A percentile compares a stretch with the other conserved stretches of the same genome.
phyloP scores from a whole-genome alignment of 2,888 invertebrate genomes.

The Coelopa pilipes region DNA sequence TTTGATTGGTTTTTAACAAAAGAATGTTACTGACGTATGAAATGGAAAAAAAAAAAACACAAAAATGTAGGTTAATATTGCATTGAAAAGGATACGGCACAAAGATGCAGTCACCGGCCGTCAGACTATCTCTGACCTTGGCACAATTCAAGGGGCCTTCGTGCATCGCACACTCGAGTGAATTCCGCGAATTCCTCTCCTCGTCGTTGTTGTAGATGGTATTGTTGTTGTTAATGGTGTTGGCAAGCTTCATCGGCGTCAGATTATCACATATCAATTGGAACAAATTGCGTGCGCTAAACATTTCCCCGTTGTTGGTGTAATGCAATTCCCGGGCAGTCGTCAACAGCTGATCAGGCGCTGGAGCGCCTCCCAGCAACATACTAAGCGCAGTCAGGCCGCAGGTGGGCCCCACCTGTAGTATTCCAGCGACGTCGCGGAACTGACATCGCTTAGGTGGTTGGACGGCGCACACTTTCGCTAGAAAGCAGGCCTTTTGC shows the following conservation, averaged over 20 bases:
- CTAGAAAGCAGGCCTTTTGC: conserved; percentile 71
- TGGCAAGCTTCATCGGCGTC: conserved; percentile 26
- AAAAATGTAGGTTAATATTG: not conserved
- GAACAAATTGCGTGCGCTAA: conserved; percentile 79
- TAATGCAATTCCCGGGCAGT: conserved; percentile 74
- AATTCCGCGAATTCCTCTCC: conserved; percentile 9
- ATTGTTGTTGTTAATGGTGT: not conserved
- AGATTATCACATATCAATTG: conserved; percentile 60
- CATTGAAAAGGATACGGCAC: conserved; percentile 70
- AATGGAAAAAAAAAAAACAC: not conserved
- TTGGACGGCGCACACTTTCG: conserved; percentile 68
- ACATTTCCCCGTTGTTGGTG: conserved; percentile 90
- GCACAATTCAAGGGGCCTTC: conserved; percentile 65
- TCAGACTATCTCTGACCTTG: conserved; percentile 65
- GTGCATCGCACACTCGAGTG: conserved; percentile 57
- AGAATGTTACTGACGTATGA: no score
- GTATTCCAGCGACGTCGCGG: conserved; percentile 57
- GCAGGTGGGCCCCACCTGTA: conserved; percentile 78
- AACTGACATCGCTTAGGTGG: conserved; percentile 69
- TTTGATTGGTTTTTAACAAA: no score
- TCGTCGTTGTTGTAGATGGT: conserved; percentile 5
- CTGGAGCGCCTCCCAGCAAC: conserved; percentile 73
- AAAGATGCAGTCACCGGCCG: conserved; percentile 66
- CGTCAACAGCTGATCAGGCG: conserved; percentile 71
- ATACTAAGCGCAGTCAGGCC: conserved; percentile 89